Evolutionary conservation across 2,888 invertebrate genomes (phyloP), one percentile per base, ranked within the genome.

Genomic region (Pandemis corylana): DNA sequence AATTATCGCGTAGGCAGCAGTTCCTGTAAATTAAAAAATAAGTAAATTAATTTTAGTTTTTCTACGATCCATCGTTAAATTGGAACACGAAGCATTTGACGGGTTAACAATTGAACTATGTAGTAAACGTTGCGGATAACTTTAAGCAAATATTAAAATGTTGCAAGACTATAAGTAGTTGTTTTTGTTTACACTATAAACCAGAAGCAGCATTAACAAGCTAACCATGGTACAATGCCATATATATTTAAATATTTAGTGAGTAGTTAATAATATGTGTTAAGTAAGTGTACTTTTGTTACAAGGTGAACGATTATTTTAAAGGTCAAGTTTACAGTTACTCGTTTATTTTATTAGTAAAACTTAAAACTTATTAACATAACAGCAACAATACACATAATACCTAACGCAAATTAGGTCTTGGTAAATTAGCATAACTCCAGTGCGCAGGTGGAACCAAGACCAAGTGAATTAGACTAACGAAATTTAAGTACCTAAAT

Each of bases 301-400:
- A 15, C 67, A 67, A 67, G 67, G 67, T 67, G 42, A 67, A 36
- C 41, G 20, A 42, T 42, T 20, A 7, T 53, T 20, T 51, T 53
- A 41, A 53, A 67, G 67, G 67, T 20, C 67, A 67, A 41, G 41
- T 41, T 59, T 36, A 28, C 59, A 59, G 59, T 10, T 20, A 4
- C 59, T 28, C 28, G 28, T 59, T 28, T 56, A 20, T 56, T 20
- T 20, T 12, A 59, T 59, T 20, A 56, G 20, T 56, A 56, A 56
- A 15, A 36, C 28, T 36, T 36, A 36, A 36, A 36, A 36, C 28
- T 36, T 36, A 36, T 36, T 36, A 36, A 36, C 28, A 36, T 36
- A 36, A 36, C 28, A 36, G 28, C 28, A 36, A 36, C 28, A 36
- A 36, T 36, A 4, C 28, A 36, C 28, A 36, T 36, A 36, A 36